phyloP scores from a whole-genome alignment of 2,888 invertebrate genomes.

The Melolontha melolontha region DNA sequence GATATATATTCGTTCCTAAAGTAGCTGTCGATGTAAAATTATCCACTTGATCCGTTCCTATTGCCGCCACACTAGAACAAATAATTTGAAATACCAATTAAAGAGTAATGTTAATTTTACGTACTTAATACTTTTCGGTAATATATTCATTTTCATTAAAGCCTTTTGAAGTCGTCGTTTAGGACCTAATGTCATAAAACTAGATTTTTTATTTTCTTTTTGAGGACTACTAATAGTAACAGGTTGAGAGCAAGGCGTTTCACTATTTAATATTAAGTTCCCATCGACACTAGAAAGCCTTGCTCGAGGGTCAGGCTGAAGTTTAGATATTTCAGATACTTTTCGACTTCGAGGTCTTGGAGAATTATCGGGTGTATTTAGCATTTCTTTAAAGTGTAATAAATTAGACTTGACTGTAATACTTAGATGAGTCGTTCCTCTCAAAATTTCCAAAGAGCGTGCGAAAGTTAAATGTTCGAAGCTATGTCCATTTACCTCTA shows the following conservation, averaged over 20 bases:
- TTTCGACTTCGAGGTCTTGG: constrained; percentile 76
- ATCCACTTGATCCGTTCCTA: constrained; percentile 75
- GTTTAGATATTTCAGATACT: constrained; percentile 75
- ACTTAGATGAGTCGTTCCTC: constrained; percentile 94
- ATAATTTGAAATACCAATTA: constrained; percentile 24
- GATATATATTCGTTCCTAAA: constrained; percentile 78
- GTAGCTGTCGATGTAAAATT: constrained; percentile 68
- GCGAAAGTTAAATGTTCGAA: constrained; percentile 94
- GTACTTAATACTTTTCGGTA: constrained; percentile 81
- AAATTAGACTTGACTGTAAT: constrained; percentile 98
- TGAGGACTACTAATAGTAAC: constrained; percentile 74
- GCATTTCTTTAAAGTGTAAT: constrained; percentile 84
- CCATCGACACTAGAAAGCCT: constrained; percentile 84
- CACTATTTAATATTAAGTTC: constrained; percentile 58
- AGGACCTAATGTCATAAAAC: constrained; percentile 91
- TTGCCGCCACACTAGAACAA: constrained; percentile 57
- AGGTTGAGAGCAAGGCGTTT: constrained; percentile 68
- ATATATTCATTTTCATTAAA: constrained; percentile 89
- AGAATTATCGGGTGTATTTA: constrained; percentile 83
- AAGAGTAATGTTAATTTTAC: constrained; percentile 41
- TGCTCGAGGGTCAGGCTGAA: constrained; percentile 78
- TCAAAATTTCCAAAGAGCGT: constrained; percentile 91
- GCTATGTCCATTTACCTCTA: constrained; percentile 97
- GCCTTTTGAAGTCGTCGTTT: constrained; percentile 87
- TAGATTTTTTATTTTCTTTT: constrained; percentile 72